Base-by-base conservation (phyloP, 2,888 invertebrate genomes). In the Tuberolachnus salignus region DNA sequence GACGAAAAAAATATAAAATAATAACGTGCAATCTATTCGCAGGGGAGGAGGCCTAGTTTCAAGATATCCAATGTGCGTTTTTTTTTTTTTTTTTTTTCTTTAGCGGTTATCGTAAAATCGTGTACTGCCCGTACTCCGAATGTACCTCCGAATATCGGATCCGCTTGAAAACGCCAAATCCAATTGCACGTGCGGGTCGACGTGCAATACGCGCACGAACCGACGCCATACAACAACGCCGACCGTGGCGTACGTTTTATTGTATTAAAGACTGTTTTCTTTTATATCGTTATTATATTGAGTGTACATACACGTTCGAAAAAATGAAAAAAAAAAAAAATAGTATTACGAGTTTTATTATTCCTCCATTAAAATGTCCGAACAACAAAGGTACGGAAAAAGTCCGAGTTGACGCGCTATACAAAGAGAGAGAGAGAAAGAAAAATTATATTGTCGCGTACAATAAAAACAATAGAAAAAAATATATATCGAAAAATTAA, bases 401-500 rank as follows among this genome's bases (percentile, higher is more conserved):
- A 55, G 42, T 63, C 44, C 19, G 3, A 59, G 59, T n/a, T 14
- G 49, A 46, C 13, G 9, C 13, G 59, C 46, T 44, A 34, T 72
- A 46, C 46, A 70, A 49, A 46, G 59, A 72, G 44, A 57, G 6
- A 34, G 6, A 46, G 59, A 72, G 44, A 57, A 34, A 34, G 6
- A 34, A 34, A 34, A 34, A 3, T 6, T 34, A 8, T n/a, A 72
- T 19, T 26, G 44, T 51, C 59, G 46, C 46, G 49, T 46, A 59
- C 55, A 72, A 59, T 59, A 71, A 71, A 71, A 71, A 46, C 9
- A 19, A n/a, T n/a, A 42, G 14, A 14, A 8, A 21, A 57, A 46
- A 59, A 26, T 46, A 46, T 57, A n/a, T 26, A 71, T 49, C 34
- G 44, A 70, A 70, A n/a, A n/a, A n/a, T n/a, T n/a, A n/a, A 70